phyloP scores from a whole-genome alignment of 2,797 vertebrate genomes.

The Diplodus puntazzo region DNA sequence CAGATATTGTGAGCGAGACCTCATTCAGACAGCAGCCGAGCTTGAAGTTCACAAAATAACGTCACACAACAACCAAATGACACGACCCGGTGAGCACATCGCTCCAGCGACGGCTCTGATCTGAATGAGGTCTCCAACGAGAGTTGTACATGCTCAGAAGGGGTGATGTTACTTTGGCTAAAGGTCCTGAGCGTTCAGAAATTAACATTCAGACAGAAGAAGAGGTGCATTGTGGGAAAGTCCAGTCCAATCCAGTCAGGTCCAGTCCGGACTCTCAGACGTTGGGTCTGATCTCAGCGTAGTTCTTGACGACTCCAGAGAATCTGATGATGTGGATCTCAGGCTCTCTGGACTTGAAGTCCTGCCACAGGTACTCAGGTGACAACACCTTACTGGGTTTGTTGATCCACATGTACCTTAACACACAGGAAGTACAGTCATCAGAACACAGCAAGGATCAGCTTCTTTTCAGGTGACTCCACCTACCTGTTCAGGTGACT shows the following conservation, averaged over 20 bases:
- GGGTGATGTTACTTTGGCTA: too few species aligned
- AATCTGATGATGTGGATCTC: conserved; percentile 79
- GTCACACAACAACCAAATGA: too few species aligned
- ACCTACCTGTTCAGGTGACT: too few species aligned
- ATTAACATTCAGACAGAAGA: not conserved
- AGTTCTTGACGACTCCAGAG: conserved; percentile 78
- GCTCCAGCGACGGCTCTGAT: not conserved
- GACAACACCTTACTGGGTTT: conserved; percentile 88
- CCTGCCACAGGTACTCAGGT: conserved; percentile 87
- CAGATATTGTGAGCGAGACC: too few species aligned
- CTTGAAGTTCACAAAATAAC: too few species aligned
- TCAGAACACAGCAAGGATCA: not conserved
- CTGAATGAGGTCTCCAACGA: not conserved
- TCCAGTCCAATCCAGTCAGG: fast-evolving
- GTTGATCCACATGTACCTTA: conserved; percentile 80
- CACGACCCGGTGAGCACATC: too few species aligned
- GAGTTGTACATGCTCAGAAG: not conserved
- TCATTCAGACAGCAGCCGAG: too few species aligned
- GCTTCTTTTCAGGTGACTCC: not conserved
- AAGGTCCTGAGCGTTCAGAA: not conserved
- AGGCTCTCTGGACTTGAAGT: conserved; percentile 60
- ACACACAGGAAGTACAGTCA: conserved; percentile 29
- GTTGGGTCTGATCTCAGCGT: conserved; percentile 67
- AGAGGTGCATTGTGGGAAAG: too few species aligned
- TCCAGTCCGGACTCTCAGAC: conserved; percentile 7